Percentiles rank a stretch among this genome's conserved stretches.
These are phyloP conservation scores for Eubucco bourcierii DNA, from an alignment of 2,113 vertebrate genomes.

Conservation along the genomic window DNA sequence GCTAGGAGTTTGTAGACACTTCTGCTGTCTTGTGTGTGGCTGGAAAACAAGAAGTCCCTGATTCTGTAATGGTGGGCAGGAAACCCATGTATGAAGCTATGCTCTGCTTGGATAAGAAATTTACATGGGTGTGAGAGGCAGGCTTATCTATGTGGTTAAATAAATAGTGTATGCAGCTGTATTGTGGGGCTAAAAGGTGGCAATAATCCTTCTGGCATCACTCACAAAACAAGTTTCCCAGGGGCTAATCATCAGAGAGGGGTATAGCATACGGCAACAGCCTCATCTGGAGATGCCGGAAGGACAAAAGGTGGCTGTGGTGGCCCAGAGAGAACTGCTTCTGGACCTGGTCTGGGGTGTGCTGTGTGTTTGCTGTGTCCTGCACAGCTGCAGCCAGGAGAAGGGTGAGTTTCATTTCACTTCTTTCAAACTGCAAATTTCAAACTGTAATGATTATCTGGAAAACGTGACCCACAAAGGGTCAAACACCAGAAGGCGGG, in stretches of 20 bases:
- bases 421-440: background rate
- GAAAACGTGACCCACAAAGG: background rate
- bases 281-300: background rate
- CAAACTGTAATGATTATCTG: background rate
- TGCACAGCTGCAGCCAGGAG: background rate
- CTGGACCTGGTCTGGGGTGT: background rate
- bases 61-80: background rate
- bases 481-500: background rate
- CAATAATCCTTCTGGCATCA: background rate
- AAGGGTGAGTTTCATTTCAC: accelerated
- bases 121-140: background rate
- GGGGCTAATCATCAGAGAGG: background rate
- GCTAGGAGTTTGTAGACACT: background rate
- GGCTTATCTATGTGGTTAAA: background rate
- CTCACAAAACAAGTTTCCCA: background rate
- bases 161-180: accelerated
- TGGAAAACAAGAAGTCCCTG: background rate
- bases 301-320: background rate
- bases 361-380: accelerated
- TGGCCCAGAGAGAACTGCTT: background rate
- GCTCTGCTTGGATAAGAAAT: background rate
- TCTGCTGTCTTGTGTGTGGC: background rate
- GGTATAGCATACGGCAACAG: background rate
- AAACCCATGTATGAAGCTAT: background rate
- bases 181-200: background rate